A percentile compares a stretch with the other conserved stretches of the same genome.
Conservation (phyloP, 2,797 vertebrate genomes). For the Sebastiscus tertius region DNA sequence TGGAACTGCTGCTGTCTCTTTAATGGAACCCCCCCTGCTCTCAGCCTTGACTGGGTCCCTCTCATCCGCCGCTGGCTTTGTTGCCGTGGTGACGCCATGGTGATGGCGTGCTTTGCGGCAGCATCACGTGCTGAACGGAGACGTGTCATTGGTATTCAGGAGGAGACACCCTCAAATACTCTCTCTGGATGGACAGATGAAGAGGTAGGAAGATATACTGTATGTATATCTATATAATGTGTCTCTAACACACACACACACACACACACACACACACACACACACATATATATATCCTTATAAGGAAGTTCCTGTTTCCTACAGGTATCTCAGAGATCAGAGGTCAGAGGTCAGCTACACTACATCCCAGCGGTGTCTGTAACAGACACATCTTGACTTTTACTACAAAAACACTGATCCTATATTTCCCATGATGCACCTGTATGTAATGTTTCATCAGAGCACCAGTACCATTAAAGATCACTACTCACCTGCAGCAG, state of each 20-base stretch:
- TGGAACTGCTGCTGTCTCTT: neutral
- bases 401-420: neutral
- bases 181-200: neutral
- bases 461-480: neutral
- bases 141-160: slow-evolving; percentile 65
- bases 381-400: neutral
- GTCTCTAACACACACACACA: neutral
- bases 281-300: neutral
- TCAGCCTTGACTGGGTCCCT: slow-evolving; percentile 33
- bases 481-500: slow-evolving; percentile 71
- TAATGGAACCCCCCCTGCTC: neutral
- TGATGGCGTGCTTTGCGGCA: slow-evolving; percentile 48
- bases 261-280: too few relatives aligned
- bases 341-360: neutral
- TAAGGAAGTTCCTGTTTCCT: neutral
- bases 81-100: slow-evolving; percentile 63
- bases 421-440: neutral
- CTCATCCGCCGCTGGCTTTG: slow-evolving; percentile 52
- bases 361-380: too few relatives aligned
- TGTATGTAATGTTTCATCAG: neutral
- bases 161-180: slow-evolving; percentile 25
- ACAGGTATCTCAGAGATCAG: neutral
- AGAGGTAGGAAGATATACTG: neutral
- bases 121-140: slow-evolving; percentile 52
- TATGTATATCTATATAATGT: neutral